Evolutionary conservation across 2,113 vertebrate species (phyloP).

Genomic region (Morone saxatilis): DNA sequence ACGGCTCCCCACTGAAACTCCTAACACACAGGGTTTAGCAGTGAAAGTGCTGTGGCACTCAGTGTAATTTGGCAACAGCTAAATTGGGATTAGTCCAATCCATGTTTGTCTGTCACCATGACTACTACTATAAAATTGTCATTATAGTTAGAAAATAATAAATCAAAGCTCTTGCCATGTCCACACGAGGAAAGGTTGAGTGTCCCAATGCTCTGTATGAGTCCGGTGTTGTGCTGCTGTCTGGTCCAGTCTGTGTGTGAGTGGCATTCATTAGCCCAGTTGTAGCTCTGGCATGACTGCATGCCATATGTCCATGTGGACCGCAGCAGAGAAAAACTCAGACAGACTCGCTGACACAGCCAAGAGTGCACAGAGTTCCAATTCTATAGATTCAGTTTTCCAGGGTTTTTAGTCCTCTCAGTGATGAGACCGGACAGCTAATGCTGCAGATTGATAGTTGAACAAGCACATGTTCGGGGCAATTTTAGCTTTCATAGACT

Average conservation of each 20-base stretch:
- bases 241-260: conserved; percentile 22
- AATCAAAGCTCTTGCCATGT: neutral
- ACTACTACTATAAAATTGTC: neutral
- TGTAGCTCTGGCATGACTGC: conserved; percentile 28
- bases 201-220: conserved; percentile 4
- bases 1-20: neutral
- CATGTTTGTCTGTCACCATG: neutral
- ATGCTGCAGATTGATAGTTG: conserved; percentile 26
- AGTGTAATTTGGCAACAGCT: conserved; percentile 1
- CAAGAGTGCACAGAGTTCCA: conserved; percentile 14
- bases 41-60: neutral
- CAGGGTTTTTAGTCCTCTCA: conserved; percentile 10
- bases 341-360: conserved; percentile 36
- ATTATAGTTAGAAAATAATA: neutral
- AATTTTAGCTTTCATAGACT: conserved; percentile 4
- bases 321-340: conserved; percentile 40
- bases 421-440: conserved; percentile 2
- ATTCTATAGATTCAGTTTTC: conserved; percentile 51
- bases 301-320: conserved; percentile 49
- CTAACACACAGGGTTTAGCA: neutral
- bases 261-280: conserved; percentile 48
- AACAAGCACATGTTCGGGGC: conserved; percentile 10
- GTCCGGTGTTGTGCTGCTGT: conserved; percentile 31
- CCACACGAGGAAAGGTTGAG: neutral
- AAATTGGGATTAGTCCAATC: neutral